A percentile compares a stretch with the other conserved stretches of the same genome.
These are phyloP conservation scores for Lycophotia porphyrea DNA, from an alignment of 2,888 invertebrate species.

Conservation along the genomic window DNA sequence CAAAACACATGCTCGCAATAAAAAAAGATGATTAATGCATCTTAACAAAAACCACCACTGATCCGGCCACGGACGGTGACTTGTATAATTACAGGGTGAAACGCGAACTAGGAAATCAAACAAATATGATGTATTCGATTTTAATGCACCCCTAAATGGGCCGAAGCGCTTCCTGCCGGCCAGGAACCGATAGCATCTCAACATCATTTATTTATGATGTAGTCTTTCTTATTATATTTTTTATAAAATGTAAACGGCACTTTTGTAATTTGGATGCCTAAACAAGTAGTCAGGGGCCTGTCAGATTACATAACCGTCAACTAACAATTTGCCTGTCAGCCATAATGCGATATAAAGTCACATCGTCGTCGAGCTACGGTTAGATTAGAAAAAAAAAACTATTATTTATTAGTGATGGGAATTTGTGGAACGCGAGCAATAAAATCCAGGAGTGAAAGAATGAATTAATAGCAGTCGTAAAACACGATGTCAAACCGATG, in stretches of 20 bases:
- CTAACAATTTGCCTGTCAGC: slow-evolving; percentile 76
- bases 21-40: slow-evolving; percentile 90
- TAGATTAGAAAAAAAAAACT: slow-evolving; percentile 30
- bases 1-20: slow-evolving; percentile 88
- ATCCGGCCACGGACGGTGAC: slow-evolving; percentile 88
- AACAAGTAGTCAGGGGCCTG: slow-evolving; percentile 83
- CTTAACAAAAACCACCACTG: slow-evolving; percentile 86
- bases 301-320: slow-evolving; percentile 82
- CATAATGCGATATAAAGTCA: slow-evolving; percentile 31
- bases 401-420: slow-evolving; percentile 70
- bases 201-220: slow-evolving; percentile 86
- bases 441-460: slow-evolving; percentile 81
- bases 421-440: slow-evolving; percentile 73
- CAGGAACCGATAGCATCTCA: slow-evolving; percentile 85
- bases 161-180: slow-evolving; percentile 89
- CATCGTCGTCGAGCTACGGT: slow-evolving; percentile 10
- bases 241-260: slow-evolving; percentile 80
- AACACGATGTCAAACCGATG: slow-evolving; percentile 81
- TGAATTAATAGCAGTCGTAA: slow-evolving; percentile 82
- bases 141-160: slow-evolving; percentile 91
- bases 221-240: slow-evolving; percentile 78
- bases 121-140: slow-evolving; percentile 91
- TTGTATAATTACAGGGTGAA: slow-evolving; percentile 90
- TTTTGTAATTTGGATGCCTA: slow-evolving; percentile 83
- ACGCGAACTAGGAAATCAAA: slow-evolving; percentile 90